A percentile compares a stretch with the other conserved stretches of the same genome.
phyloP scores from a whole-genome alignment of 1,140 invertebrate species.

The Gryon sp. region DNA sequence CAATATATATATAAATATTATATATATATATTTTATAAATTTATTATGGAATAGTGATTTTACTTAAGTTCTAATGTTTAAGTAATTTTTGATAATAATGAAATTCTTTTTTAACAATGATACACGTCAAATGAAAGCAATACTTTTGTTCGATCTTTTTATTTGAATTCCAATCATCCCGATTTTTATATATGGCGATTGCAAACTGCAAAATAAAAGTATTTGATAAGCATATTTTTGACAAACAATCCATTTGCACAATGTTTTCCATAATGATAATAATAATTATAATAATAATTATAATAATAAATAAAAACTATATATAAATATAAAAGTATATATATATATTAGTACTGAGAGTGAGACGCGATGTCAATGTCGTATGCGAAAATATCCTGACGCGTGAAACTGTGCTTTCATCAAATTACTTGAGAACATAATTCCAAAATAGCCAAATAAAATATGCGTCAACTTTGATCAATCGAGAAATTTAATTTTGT shows the following conservation, averaged over 20 bases:
- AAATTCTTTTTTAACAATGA: constrained; percentile 13
- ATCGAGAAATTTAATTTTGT: constrained; percentile 12
- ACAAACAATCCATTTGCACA: constrained; percentile 29
- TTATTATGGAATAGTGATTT: constrained; percentile 19
- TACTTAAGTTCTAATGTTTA: constrained; percentile 39
- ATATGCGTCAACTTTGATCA: constrained; percentile 27
- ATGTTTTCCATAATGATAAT: constrained; percentile 23
- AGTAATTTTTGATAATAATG: constrained; percentile 25
- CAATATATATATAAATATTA: no score
- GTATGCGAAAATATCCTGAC: constrained; percentile 38
- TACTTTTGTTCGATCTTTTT: not conserved
- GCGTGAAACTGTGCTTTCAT: constrained; percentile 55
- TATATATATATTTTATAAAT: constrained; percentile 23
- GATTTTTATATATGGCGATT: not conserved
- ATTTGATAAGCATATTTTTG: constrained; percentile 16
- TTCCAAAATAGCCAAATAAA: constrained; percentile 27
- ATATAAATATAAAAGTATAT: not conserved
- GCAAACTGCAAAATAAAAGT: constrained; percentile 1
- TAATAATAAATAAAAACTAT: not conserved
- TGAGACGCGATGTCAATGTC: constrained; percentile 24
- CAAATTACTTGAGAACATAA: no score
- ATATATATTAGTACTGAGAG: no score
- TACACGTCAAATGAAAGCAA: constrained; percentile 7
- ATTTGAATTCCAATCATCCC: constrained; percentile 14
- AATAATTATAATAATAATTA: constrained; percentile 10